Evolutionary conservation across 53 echinoderm and acorn worm species (phyloP).

Genomic region (Pentamera pediparva): DNA sequence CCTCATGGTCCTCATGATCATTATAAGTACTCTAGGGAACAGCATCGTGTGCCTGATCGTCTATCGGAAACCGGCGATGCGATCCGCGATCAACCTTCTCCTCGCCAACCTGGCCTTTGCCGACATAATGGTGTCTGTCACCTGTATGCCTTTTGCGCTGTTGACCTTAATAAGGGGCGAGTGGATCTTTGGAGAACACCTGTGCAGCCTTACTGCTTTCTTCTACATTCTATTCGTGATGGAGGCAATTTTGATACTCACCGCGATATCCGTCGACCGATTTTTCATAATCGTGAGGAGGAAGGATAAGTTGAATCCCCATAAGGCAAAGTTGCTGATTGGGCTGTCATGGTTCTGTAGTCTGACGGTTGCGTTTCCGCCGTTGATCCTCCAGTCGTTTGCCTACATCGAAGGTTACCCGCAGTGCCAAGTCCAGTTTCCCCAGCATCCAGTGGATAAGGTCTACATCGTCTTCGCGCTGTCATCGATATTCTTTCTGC

Average conservation of each 20-base stretch:
- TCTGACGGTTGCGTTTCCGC: conserved; percentile 74
- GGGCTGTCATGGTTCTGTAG: conserved; percentile 79
- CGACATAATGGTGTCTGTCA: conserved; percentile 85
- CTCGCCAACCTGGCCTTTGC: conserved; percentile 97
- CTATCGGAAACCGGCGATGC: conserved; percentile 98
- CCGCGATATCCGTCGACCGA: conserved; percentile 90
- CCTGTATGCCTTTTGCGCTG: conserved; percentile 89
- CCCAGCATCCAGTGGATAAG: conserved; percentile 23
- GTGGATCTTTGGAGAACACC: conserved; percentile 53
- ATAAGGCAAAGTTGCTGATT: conserved; percentile 81
- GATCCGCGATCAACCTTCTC: conserved; percentile 97
- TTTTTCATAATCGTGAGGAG: conserved; percentile 95
- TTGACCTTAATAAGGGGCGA: conserved; percentile 51
- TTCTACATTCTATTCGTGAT: conserved; percentile 68
- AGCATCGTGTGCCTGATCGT: conserved; percentile 98
- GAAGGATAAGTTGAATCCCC: conserved; percentile 93
- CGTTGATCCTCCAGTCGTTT: conserved; percentile 56
- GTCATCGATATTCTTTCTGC: conserved; percentile 76
- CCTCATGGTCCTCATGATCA: conserved; percentile 75
- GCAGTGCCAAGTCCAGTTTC: conserved; percentile 62
- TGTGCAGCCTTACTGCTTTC: conserved; percentile 79
- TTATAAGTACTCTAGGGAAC: conserved; percentile 84
- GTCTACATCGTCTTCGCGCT: conserved; percentile 61
- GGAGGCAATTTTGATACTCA: conserved; percentile 83
- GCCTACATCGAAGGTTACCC: conserved; percentile 49